Evolutionary conservation across 1,140 invertebrate genomes (phyloP), one percentile per base, ranked within the genome.

Genomic region (Rhysida immarginata): DNA sequence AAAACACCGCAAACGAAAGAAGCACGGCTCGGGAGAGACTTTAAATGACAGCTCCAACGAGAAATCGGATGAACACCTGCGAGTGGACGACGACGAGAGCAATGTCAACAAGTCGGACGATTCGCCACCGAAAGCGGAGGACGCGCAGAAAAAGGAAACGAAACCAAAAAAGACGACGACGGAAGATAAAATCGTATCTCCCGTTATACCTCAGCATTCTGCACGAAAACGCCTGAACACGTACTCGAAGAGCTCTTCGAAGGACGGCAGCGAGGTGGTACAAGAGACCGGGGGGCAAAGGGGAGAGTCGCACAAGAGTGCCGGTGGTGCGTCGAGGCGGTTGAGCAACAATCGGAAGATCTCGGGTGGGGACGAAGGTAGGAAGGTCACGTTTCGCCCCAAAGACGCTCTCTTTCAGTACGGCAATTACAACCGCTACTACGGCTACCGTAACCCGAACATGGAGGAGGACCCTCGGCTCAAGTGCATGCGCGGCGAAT

Each of bases 361-460:
- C 11, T 13, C 8, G 11, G n/a, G 35, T 41, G 16, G 44, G 18
- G 18, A 46, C 13, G 23, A 25, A 25, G 5, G 8, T 8, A 51
- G 26, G 26, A 11, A 8, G 5, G 20, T 51, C 3, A 25, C 24
- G 8, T 51, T 26, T 27, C 49, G 49, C 20, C 8, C 24, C 8
- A 51, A 46, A 48, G 43, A 54, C 24, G 43, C 11, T 62, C 62
- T 20, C 64, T 97, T 91, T 72, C 84, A 88, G 57, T 94, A 87
- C 77, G 94, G 94, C 43, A 97, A 98, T 72, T 97, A 96, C 70
- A 87, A 91, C 67, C 82, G 88, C 66, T 97, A 97, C 75, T 96
- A 96, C 69, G 93, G 93, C 11, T 96, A 96, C 68, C 76, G 92
- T 25, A 95, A 93, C 70, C 75, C 81, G 20, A 78, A 84, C 61